These are phyloP conservation scores for Pluvialis apricaria DNA, from an alignment of 2,113 vertebrate species.

Conservation along the genomic window DNA sequence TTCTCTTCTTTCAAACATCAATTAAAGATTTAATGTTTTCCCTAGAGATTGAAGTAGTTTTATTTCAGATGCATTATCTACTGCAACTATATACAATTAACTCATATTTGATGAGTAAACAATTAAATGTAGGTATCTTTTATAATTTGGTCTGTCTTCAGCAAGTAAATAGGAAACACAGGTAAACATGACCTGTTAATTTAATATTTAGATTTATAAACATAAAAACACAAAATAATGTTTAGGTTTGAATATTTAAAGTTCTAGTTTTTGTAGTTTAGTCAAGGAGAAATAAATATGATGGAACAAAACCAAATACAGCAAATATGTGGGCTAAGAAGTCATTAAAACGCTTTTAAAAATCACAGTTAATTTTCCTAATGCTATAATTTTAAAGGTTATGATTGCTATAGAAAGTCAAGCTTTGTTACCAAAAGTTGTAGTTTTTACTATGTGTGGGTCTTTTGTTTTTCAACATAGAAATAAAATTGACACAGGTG, in stretches of 20 bases:
- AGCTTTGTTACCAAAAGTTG: neutral
- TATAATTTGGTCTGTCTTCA: neutral
- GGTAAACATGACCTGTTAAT: neutral
- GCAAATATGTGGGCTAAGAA: neutral
- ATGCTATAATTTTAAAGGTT: neutral
- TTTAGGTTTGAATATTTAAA: neutral
- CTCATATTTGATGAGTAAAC: neutral
- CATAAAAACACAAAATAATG: neutral
- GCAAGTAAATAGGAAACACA: neutral
- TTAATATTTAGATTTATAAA: neutral
- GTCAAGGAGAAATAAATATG: neutral
- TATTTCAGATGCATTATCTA: neutral
- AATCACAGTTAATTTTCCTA: neutral
- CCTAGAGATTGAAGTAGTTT: neutral
- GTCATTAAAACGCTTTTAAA: neutral
- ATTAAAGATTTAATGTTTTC: slow-evolving; percentile 19
- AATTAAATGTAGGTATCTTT: neutral
- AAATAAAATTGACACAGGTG: neutral
- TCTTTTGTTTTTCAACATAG: neutral
- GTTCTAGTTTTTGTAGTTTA: neutral
- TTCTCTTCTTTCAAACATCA: slow-evolving; percentile 15
- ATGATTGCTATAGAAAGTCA: neutral
- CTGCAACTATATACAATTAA: neutral
- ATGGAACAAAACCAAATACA: neutral
- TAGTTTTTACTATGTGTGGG: neutral